Evolutionary conservation across 1,140 invertebrate species (phyloP).

Genomic region (Drosophila tsacasi): DNA sequence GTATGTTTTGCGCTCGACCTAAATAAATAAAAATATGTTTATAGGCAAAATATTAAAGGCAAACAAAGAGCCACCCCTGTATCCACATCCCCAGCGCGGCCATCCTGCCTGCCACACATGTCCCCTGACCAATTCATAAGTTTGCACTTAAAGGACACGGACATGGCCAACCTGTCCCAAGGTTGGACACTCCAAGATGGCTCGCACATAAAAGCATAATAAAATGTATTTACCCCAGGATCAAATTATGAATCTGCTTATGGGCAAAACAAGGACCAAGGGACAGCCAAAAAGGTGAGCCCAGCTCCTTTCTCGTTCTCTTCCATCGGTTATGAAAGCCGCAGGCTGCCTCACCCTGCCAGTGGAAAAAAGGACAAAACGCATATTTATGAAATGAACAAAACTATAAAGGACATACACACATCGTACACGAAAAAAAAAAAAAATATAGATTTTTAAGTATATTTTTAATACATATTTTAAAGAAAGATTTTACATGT

Average conservation of each 20-base stretch:
- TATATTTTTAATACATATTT: neutral
- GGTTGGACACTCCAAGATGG: constrained; percentile 69
- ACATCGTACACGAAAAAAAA: constrained; percentile 7
- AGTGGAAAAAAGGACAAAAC: constrained; percentile 72
- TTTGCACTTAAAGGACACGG: constrained; percentile 73
- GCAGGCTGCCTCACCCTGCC: constrained; percentile 55
- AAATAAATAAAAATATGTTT: constrained; percentile 85
- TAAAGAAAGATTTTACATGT: neutral
- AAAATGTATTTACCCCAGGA: constrained; percentile 85
- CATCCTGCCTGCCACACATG: constrained; percentile 45
- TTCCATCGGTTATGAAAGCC: constrained; percentile 65
- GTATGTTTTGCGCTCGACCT: constrained; percentile 71
- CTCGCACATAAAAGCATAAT: constrained; percentile 82
- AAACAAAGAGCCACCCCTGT: constrained; percentile 55
- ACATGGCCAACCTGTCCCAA: constrained; percentile 76
- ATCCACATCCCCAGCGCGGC: constrained; percentile 7
- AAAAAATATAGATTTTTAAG: neutral
- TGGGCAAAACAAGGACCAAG: constrained; percentile 55
- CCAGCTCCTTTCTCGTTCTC: constrained; percentile 43
- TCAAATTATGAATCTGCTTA: constrained; percentile 84
- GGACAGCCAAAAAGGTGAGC: constrained; percentile 73
- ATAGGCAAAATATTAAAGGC: constrained; percentile 84
- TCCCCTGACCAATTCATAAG: constrained; percentile 76
- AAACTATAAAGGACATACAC: constrained; percentile 75
- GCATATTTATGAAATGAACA: constrained; percentile 81